Percentiles rank a stretch among this genome's conserved stretches.
Conservation (phyloP, 2,113 vertebrate species). For the Isurus oxyrinchus region DNA sequence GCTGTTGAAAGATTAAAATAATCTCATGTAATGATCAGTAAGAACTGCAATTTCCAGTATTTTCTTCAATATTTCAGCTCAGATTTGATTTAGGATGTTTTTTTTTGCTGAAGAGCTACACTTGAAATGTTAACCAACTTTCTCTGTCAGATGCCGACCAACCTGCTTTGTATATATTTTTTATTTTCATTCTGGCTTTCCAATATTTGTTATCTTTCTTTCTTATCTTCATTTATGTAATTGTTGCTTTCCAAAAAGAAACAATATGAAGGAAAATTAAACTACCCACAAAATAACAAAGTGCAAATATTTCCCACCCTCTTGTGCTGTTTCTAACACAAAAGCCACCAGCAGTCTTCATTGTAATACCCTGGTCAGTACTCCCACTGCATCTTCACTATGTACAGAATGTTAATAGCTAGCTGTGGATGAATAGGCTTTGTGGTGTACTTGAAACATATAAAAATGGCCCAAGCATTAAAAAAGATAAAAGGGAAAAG, state of each 20-base stretch:
- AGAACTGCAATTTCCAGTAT: background rate
- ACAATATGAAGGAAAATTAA: background rate
- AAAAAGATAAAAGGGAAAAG: slow-evolving; percentile 99
- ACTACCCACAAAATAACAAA: slow-evolving; percentile 40
- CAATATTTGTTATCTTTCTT: background rate
- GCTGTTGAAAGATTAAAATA: background rate
- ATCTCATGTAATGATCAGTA: background rate
- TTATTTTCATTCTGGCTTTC: background rate
- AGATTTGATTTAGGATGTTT: background rate
- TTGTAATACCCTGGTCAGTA: slow-evolving; percentile 64
- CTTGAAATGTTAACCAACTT: background rate
- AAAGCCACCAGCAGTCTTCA: slow-evolving; percentile 52
- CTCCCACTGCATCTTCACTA: slow-evolving; percentile 63
- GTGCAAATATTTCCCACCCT: slow-evolving; percentile 39
- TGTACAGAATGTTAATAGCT: slow-evolving; percentile 79
- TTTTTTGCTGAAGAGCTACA: background rate
- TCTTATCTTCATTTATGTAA: background rate
- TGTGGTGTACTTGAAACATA: slow-evolving; percentile 85
- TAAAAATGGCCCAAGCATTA: slow-evolving; percentile 90
- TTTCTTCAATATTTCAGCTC: background rate
- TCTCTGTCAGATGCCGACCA: background rate
- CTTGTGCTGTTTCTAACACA: slow-evolving; percentile 43
- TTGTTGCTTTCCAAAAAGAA: background rate
- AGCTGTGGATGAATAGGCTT: slow-evolving; percentile 75
- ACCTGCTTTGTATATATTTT: background rate